These are phyloP conservation scores for Centruroides vittatus DNA, from an alignment of 1,140 invertebrate genomes.

Conservation along the genomic window DNA sequence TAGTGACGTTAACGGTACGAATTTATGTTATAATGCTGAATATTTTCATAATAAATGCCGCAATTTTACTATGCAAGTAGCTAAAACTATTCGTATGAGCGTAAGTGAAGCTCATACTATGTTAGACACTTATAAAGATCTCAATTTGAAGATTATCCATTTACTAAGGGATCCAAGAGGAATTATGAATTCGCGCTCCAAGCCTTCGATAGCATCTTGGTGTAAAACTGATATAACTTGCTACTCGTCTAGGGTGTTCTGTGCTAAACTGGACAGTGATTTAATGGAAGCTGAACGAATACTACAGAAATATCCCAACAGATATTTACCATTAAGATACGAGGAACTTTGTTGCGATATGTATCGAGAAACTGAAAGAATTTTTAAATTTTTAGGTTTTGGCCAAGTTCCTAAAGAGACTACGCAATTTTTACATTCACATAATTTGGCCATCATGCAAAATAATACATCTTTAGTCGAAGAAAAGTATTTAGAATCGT, in stretches of 20 bases:
- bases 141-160: conserved; percentile 16
- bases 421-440: conserved; percentile 12
- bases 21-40: conserved; percentile 13
- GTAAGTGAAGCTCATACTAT: conserved; percentile 6
- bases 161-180: conserved; percentile 18
- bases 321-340: conserved; percentile 10
- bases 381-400: conserved; percentile 15
- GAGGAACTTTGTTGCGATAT: conserved; percentile 17
- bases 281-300: conserved; percentile 7
- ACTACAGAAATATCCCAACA: conserved; percentile 5
- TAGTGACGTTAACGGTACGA: conserved; percentile 1
- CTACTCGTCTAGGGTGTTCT: conserved; percentile 7
- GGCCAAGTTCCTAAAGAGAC: conserved; percentile 7
- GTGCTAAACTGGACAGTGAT: conserved; percentile 7
- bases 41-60: conserved; percentile 9
- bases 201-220: conserved; percentile 14
- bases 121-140: conserved; percentile 7
- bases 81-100: conserved; percentile 13
- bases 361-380: conserved; percentile 4
- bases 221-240: conserved; percentile 12
- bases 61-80: conserved; percentile 8
- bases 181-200: conserved; percentile 16
- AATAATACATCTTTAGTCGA: conserved; percentile 6
- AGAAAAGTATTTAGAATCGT: background rate
- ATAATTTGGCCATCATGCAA: conserved; percentile 3